phyloP scores from a whole-genome alignment of 2,888 invertebrate species.

The Gastrophysa polygoni region DNA sequence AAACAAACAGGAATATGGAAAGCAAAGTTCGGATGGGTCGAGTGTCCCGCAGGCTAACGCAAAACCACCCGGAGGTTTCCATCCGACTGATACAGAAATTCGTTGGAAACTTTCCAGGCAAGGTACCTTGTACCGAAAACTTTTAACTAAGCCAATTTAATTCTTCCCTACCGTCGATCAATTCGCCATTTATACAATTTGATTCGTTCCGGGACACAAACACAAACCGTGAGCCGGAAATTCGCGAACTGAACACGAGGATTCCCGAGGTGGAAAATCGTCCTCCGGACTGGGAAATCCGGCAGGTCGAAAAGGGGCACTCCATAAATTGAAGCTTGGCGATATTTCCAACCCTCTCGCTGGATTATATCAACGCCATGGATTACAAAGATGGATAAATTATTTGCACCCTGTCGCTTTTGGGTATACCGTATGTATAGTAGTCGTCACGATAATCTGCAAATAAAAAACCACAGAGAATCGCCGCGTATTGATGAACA shows the following conservation, averaged over 20 bases:
- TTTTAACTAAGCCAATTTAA: slow-evolving; percentile 30
- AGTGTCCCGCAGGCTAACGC: not conserved
- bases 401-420: too few species aligned
- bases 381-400: too few species aligned
- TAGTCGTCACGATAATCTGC: too few species aligned
- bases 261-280: not conserved
- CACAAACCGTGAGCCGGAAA: slow-evolving; percentile 12
- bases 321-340: too few species aligned
- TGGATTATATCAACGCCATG: too few species aligned
- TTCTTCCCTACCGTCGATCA: slow-evolving; percentile 29
- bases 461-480: too few species aligned
- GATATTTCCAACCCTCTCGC: too few species aligned
- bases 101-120: slow-evolving; percentile 18
- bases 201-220: slow-evolving; percentile 31
- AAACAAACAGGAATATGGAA: too few species aligned
- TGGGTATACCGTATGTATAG: too few species aligned
- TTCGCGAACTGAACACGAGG: not conserved
- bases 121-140: slow-evolving; percentile 19
- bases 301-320: too few species aligned
- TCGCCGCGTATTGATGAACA: too few species aligned
- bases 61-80: slow-evolving; percentile 7
- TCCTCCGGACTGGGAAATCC: not conserved
- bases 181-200: slow-evolving; percentile 38
- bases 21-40: too few species aligned
- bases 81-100: slow-evolving; percentile 13